Conservation (phyloP, 2,113 vertebrate species). For the Propithecus coquereli region DNA sequence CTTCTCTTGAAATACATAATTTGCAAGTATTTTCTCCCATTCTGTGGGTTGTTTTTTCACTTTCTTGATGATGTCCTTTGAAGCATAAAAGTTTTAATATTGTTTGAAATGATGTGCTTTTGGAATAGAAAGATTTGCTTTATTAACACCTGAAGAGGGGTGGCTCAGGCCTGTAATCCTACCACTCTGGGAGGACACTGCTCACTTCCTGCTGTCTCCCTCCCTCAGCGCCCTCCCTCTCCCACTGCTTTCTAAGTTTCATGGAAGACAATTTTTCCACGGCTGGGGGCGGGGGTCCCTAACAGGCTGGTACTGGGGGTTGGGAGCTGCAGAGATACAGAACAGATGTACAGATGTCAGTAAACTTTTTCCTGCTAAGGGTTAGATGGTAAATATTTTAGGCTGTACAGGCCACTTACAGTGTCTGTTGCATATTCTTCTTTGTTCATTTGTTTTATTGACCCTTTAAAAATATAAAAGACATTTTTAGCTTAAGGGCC, state of each 20-base stretch:
- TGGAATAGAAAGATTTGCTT: neutral
- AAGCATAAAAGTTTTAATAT: neutral
- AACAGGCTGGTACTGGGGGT: too few relatives aligned
- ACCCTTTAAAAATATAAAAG: neutral
- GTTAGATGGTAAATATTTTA: neutral
- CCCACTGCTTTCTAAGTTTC: too few relatives aligned
- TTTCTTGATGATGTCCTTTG: neutral
- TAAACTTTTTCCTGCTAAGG: neutral
- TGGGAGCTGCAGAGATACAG: neutral
- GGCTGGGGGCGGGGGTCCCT: too few relatives aligned
- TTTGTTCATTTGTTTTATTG: neutral
- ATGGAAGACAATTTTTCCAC: too few relatives aligned
- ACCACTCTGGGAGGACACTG: too few relatives aligned
- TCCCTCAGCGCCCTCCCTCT: accelerated
- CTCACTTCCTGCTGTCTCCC: too few relatives aligned
- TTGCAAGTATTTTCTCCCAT: neutral
- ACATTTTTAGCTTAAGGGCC: neutral
- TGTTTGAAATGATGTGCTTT: neutral
- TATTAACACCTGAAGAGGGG: neutral
- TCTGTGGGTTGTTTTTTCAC: neutral
- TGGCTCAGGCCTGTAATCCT: too few relatives aligned
- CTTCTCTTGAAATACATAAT: neutral
- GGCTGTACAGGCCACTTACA: neutral
- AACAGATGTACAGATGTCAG: neutral
- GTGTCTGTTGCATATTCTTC: neutral